Conservation (phyloP, 1,140 invertebrate species). For the Cherax quadricarinatus region DNA sequence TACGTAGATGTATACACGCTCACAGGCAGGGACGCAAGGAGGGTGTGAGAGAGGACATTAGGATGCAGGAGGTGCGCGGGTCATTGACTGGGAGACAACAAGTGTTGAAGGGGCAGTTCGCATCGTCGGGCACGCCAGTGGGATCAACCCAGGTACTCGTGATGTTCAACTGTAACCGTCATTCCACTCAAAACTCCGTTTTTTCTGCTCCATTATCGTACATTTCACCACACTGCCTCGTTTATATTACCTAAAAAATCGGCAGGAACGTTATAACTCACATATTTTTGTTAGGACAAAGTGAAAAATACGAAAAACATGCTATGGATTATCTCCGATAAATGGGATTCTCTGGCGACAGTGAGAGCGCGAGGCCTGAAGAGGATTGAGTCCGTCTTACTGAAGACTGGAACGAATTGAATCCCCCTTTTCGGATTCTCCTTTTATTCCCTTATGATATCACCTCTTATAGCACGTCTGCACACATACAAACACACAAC, state of each 20-base stretch:
- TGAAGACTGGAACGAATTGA: not conserved
- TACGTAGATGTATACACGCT: not conserved
- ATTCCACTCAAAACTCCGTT: too few relatives aligned
- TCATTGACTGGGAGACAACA: constrained; percentile 3
- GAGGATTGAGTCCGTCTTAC: not conserved
- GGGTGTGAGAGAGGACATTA: not conserved
- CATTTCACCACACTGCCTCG: not conserved
- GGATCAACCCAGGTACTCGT: not conserved
- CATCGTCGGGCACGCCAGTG: too few relatives aligned
- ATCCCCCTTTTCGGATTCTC: not conserved
- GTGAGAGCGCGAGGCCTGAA: not conserved
- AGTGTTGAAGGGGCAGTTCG: not conserved
- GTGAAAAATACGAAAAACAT: not conserved
- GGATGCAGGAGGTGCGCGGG: not conserved
- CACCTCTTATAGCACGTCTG: too few relatives aligned
- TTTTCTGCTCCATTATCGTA: not conserved
- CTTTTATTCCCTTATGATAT: not conserved
- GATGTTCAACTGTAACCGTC: not conserved
- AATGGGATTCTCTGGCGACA: not conserved
- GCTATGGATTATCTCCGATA: not conserved
- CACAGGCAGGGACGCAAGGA: not conserved
- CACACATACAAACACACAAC: too few relatives aligned
- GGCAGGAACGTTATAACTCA: not conserved
- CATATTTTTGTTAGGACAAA: not conserved
- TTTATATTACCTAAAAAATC: too few relatives aligned